phyloP scores from a whole-genome alignment of 2,113 vertebrate genomes.

The Telmatochromis brachygnathus region DNA sequence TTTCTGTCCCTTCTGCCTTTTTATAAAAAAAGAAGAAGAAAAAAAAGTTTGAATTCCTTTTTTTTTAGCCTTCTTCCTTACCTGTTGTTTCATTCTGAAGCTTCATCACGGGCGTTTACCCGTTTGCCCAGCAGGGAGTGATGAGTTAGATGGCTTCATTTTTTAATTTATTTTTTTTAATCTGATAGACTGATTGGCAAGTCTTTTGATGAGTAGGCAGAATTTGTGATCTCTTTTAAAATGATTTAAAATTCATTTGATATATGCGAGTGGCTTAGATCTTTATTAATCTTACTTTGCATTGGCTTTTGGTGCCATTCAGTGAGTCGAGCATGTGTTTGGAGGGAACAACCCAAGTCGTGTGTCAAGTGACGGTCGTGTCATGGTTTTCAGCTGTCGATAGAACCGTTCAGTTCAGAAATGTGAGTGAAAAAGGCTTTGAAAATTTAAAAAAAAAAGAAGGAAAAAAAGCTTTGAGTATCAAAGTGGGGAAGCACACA shows the following conservation, averaged over 20 bases:
- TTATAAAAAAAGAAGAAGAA: not conserved
- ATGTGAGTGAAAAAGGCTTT: not conserved
- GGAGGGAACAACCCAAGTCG: not conserved
- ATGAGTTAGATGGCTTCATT: constrained; percentile 61
- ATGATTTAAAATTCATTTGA: constrained; percentile 65
- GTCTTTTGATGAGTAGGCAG: constrained; percentile 25
- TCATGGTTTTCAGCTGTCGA: not conserved
- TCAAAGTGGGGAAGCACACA: not conserved
- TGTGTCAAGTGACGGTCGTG: not conserved
- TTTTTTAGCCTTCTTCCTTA: not conserved
- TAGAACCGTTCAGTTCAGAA: not conserved
- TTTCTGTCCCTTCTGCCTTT: constrained; percentile 19
- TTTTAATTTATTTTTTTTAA: not conserved
- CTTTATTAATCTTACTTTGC: not conserved
- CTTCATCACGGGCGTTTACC: constrained; percentile 15
- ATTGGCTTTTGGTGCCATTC: constrained; percentile 55
- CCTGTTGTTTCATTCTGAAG: constrained; percentile 41
- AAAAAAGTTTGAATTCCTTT: not conserved
- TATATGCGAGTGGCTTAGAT: constrained; percentile 13
- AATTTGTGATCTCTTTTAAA: constrained; percentile 80
- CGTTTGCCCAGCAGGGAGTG: constrained; percentile 45
- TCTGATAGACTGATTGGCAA: constrained; percentile 61
- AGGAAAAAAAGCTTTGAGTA: not conserved
- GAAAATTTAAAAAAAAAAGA: not conserved
- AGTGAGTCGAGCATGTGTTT: not conserved